Base-by-base conservation (phyloP, 2,888 invertebrate genomes). In the Nemurella pictetii region DNA sequence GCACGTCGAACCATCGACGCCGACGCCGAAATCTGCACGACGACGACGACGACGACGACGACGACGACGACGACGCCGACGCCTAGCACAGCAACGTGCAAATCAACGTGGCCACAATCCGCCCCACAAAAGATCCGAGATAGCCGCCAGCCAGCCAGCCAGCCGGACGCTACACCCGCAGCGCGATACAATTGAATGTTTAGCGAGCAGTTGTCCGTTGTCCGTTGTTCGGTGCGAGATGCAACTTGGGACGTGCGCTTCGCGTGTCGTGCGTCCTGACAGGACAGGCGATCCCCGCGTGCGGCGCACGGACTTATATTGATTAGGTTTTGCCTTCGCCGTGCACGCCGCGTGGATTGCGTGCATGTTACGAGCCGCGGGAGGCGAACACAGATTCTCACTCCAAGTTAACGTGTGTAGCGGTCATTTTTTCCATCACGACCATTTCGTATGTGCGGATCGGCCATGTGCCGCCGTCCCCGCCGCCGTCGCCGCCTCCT, bases 351-450 rank as follows among this genome's bases (percentile, higher is more conserved):
- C 55, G 55, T 20, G 35, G 5, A 35, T 55, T 55, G 55, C 55
- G 55, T 55, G 55, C 55, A 55, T 55, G 55, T 55, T 20, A 3
- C 5, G 20, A 55, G 55, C 55, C 55, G 55, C 55, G 20, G 55
- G 55, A 55, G 55, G 55, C 55, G 20, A 55, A 55, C 55, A 55
- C 55, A 55, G 78, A 78, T 78, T 78, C 78, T 78, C 78, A 78
- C 78, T 78, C 78, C 78, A 78, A 20, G 29, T 78, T 27, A 28
- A 28, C 78, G 78, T 78, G 78, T 78, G 28, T 78, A 30, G 78
- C 30, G 78, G 28, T 78, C 78, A 78, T n/a, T 28, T 78, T 78
- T 30, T 78, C 27, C 20, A 55, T 55, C 55, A 55, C 1, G 55
- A 55, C 55, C 55, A 55, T 55, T 55, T 55, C 55, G 55, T 55